Base-by-base conservation (phyloP, 92 coral and sea anemone genomes). In the Pocillopora grandis region DNA sequence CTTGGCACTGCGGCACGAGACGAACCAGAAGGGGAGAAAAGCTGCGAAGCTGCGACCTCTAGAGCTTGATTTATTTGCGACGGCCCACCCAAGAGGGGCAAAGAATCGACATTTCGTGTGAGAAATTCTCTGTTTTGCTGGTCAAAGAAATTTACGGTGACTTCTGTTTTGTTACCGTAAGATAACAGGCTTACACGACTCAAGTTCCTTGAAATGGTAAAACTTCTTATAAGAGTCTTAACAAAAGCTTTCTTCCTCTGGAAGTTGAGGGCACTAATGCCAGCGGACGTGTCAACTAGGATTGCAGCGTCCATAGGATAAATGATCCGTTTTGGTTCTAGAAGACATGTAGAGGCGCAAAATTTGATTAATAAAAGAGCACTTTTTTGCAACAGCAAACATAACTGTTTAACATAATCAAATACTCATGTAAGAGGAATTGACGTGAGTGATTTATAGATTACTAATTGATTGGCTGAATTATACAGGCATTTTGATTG, bases 121-220 rank as follows among this genome's bases (percentile, higher is more conserved):
- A 89, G 84, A 36, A 71, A 80, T 9, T 86, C 72, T 42, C 20
- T 62, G 78, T 76, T 73, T 59, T 67, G 81, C 23, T 87, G 79
- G 69, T 90, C 79, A 35, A 76, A 85, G 63, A 90, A 84, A 58
- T 77, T 84, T 20, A 87, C 85, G 36, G 80, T 81, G 27, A 90
- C 61, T 18, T 82, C 84, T 10, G 86, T 81, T 16, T 71, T 72
- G 21, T 86, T 85, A 52, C 90, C 82, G 72, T 86, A 90, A 33
- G 86, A 85, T 56, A 90, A 31, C 35, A 90, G 48, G 61, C 90
- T 79, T 6, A 87, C 93, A 9, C 90, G 90, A 52, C 85, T 87
- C 62, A 75, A 76, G 71, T 62, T 65, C 15, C 88, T 73, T 7
- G 93, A 90, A 52, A 87, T 76, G 8, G 64, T 85, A 19, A 89